Evolutionary conservation across 1,140 invertebrate species (phyloP), one percentile per base, ranked within the genome.

Genomic region (Nephila pilipes): DNA sequence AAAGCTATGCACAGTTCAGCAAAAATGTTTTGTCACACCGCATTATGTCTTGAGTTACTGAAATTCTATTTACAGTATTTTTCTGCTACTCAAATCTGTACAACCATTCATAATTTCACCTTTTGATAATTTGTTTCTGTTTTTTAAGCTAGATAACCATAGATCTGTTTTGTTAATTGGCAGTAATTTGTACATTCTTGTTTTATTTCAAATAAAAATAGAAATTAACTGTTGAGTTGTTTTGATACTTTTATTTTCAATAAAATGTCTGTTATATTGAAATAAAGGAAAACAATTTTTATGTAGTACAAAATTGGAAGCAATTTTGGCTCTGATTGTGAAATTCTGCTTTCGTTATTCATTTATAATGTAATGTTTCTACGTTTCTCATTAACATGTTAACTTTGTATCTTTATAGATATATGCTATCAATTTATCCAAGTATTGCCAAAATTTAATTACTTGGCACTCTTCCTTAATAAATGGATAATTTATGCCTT

Each of bases 1-100:
- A 46, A 88, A 88, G 90, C 90, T 92, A 69, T 69, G 90, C 60
- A 60, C 57, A 69, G 16, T 69, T 22, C 85, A 87, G 32, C 85
- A 87, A 69, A 10, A 38, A 65, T 38, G 60, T 55, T n/a, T 90
- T 79, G 32, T 58, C 88, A 81, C 85, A 22, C 18, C 25, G 22
- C 38, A 75, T 75, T 75, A 36, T 63, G 36, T 65, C 12, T 89
- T 85, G 25, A 55, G 85, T 87, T 87, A 65, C n/a, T 14, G 69
- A 18, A 75, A 75, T 75, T 16, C 25, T 32, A 32, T 75, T 75
- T 32, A n/a, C 25, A 14, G 25, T 29, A 25, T 69, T 69, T 29
- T 32, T 75, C 69, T 36, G 29, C 29, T 29, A 63, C 36, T 63
- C 18, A 60, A 85, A 29, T 85, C n/a, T 83, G 22, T 54, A 54